Evolutionary conservation across 2,113 vertebrate species (phyloP).

Genomic region (Laticauda laticaudata): DNA sequence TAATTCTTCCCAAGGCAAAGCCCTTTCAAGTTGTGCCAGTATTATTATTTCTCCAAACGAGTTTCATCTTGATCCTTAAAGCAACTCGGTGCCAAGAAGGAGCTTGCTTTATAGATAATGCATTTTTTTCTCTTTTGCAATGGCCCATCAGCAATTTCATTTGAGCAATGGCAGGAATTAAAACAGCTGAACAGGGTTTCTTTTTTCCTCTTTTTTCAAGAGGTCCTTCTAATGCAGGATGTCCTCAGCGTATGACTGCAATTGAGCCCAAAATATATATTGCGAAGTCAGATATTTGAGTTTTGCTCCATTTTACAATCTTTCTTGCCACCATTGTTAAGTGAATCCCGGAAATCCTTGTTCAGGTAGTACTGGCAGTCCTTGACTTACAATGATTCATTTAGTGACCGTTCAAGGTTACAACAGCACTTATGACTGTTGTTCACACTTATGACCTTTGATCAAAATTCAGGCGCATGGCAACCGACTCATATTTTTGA

Average conservation of each 20-base stretch:
- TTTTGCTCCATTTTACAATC: background rate
- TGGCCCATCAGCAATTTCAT: conserved; percentile 63
- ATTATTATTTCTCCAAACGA: conserved; percentile 71
- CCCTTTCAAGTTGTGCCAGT: conserved; percentile 69
- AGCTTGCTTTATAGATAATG: conserved; percentile 73
- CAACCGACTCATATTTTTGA: no score
- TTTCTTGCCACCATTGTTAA: fast-evolving
- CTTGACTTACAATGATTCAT: no score
- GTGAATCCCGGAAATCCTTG: background rate
- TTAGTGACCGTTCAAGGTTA: no score
- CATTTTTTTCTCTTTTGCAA: conserved; percentile 67
- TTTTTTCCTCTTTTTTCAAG: conserved; percentile 29
- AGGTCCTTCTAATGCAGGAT: conserved; percentile 61
- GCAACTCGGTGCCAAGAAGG: conserved; percentile 76
- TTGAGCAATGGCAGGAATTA: conserved; percentile 73
- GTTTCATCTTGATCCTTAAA: conserved; percentile 76
- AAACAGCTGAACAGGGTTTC: conserved; percentile 74
- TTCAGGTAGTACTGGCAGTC: background rate
- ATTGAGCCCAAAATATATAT: background rate
- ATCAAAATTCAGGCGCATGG: no score
- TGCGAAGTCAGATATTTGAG: background rate
- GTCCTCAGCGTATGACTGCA: background rate
- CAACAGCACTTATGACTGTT: no score
- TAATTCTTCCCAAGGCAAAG: conserved; percentile 62
- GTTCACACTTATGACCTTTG: no score